Base-by-base conservation (phyloP, 2,113 vertebrate species). In the Ptilorrhoa leucosticta region DNA sequence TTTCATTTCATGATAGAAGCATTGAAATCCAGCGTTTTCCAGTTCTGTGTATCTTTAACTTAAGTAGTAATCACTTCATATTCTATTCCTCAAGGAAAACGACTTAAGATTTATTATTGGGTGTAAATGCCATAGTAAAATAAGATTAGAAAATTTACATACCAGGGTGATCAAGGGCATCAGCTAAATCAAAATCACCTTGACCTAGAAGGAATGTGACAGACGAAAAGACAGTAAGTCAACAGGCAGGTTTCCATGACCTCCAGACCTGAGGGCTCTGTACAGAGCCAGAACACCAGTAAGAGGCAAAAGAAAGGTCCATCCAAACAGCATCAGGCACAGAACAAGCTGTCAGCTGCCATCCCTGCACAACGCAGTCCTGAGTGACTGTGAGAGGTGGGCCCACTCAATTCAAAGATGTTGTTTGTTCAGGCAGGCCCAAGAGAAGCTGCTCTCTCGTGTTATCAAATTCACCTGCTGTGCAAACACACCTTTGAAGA, bases 131-230 rank as follows among this genome's bases (percentile, higher is more conserved):
- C 18, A 20, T 11, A 2, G 28, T 50, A 89, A 84, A 90, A 78
- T 26, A 83, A 56, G 10, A 30, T 48, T 16, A 91, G 31, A 30
- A 53, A 48, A 6, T 26, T 20, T 69, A 90, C 97, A 54, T 73
- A 97, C 96, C 95, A 4, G 92, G 90, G n/a, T 96, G 94, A 39
- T 97, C 97, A 13, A 98, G 97, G 11, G 98, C 97, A 22, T 98
- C 98, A 1, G 97, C 94, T 84, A 98, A 91, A 64, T 98, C 97
- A 54, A 98, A 98, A 60, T 98, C 98, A 5, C 7, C 61, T 60
- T 98, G 95, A 68, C 97, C 98, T 98, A 76, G 64, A 64, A 96
- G 18, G 50, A 93, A 76, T 22, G 33, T 31, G 73, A 85, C 39
- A 94, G 56, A 77, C 75, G 11, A 19, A 71, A 81, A 72, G 13